Evolutionary conservation across 2,797 vertebrate genomes (phyloP).

Genomic region (Spheniscus humboldti): DNA sequence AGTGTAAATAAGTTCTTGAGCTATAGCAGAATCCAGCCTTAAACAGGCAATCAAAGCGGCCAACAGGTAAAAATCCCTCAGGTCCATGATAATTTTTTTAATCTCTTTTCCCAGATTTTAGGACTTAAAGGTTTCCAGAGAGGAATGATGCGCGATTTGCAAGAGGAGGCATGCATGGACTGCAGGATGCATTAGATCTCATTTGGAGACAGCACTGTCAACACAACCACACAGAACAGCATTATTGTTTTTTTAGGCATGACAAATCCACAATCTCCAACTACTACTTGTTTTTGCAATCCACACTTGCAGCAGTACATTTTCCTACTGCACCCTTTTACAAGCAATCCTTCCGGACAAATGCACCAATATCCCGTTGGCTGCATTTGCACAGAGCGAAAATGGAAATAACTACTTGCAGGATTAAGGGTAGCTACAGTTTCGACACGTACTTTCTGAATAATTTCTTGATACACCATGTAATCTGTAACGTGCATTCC

Average conservation of each 20-base stretch:
- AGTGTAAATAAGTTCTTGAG: conserved; percentile 98
- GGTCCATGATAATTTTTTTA: conserved; percentile 92
- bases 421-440: conserved; percentile 60
- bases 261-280: conserved; percentile 54
- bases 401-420: conserved; percentile 67
- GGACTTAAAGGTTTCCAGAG: conserved; percentile 75
- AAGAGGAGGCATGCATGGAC: conserved; percentile 80
- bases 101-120: conserved; percentile 80
- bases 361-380: conserved; percentile 47
- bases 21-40: conserved; percentile 94
- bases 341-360: conserved; percentile 57
- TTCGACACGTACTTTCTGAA: conserved; percentile 50
- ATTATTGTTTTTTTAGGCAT: conserved; percentile 73
- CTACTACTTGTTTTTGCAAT: conserved; percentile 56
- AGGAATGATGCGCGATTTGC: conserved; percentile 70
- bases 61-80: conserved; percentile 99
- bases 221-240: conserved; percentile 86
- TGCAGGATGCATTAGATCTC: conserved; percentile 83
- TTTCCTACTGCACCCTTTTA: conserved; percentile 33
- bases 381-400: conserved; percentile 36
- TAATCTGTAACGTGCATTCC: conserved; percentile 56
- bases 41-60: conserved; percentile 92
- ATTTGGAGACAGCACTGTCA: conserved; percentile 86
- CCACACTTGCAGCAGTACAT: conserved; percentile 57
- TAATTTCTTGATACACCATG: conserved; percentile 37